Conservation (phyloP, 2,888 invertebrate species). For the Cryptocephalus primarius region DNA sequence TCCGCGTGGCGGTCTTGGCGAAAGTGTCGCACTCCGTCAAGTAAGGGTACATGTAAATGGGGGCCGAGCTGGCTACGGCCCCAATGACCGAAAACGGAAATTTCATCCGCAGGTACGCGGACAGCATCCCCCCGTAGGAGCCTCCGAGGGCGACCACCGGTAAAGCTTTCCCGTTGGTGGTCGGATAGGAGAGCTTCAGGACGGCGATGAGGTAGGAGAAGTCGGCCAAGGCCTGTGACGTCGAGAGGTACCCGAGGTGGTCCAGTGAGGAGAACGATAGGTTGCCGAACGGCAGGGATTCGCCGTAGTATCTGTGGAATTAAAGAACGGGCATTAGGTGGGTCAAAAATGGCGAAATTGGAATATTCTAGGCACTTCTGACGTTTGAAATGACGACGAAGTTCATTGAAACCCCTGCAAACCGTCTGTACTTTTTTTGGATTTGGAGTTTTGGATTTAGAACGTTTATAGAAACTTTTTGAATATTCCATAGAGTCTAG, state of each 20-base stretch:
- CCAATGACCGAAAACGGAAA: conserved; percentile 84
- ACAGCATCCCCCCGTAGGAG: conserved; percentile 95
- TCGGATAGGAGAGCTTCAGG: conserved; percentile 35
- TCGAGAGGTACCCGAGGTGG: conserved; percentile 73
- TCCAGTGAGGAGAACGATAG: conserved; percentile 53
- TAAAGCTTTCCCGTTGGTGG: conserved; percentile 36
- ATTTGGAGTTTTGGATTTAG: too few species aligned
- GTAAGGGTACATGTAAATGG: conserved; percentile 75
- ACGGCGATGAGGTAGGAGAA: conserved; percentile 68
- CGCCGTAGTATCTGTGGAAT: conserved; percentile 87
- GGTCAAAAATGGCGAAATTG: too few species aligned
- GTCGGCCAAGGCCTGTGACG: conserved; percentile 89
- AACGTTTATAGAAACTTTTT: too few species aligned
- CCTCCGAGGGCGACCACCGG: conserved; percentile 81
- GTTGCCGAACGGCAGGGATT: conserved; percentile 79
- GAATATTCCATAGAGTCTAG: too few species aligned
- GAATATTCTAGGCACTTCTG: too few species aligned
- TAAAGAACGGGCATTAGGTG: conserved; percentile 10
- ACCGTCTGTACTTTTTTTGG: too few species aligned
- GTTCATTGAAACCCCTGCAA: too few species aligned
- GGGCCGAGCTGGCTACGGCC: conserved; percentile 88
- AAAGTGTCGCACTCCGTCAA: conserved; percentile 70
- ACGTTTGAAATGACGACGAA: too few species aligned
- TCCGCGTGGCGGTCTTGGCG: conserved; percentile 66
- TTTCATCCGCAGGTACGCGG: conserved; percentile 92